A percentile compares a stretch with the other conserved stretches of the same genome.
These are phyloP conservation scores for Aepyceros melampus DNA, from an alignment of 2,113 vertebrate species.

Conservation along the genomic window DNA sequence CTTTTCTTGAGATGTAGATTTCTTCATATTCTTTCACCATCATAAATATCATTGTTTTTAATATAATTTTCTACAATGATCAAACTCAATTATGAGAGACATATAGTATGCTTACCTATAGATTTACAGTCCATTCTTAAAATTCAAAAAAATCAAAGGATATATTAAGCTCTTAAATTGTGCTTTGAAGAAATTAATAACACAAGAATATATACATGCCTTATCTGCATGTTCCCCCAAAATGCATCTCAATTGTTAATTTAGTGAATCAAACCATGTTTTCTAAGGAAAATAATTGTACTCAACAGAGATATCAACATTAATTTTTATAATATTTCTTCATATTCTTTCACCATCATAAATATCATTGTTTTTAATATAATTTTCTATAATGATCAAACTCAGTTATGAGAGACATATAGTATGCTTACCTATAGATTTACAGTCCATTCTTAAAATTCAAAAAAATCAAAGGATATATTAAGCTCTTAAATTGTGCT, in stretches of 20 bases:
- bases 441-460: not conserved
- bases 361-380: not conserved
- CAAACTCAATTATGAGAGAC: not conserved
- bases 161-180: conserved; percentile 50
- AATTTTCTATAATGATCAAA: not conserved
- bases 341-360: not conserved
- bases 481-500: conserved; percentile 53
- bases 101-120: not conserved
- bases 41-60: not conserved
- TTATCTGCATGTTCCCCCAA: not conserved
- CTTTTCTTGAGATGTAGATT: not conserved
- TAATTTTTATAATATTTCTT: not conserved
- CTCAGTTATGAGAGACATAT: not conserved
- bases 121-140: not conserved
- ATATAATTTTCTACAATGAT: not conserved
- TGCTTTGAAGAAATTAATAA: conserved; percentile 42
- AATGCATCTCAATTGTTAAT: not conserved
- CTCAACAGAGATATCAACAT: not conserved
- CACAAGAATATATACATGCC: not conserved
- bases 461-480: conserved; percentile 33
- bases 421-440: not conserved
- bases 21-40: not conserved
- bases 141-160: conserved; percentile 24
- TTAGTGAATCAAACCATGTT: not conserved
- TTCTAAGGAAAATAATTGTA: not conserved